phyloP scores from a whole-genome alignment of 1,140 invertebrate species.

The honey bee (Apis mellifera) region DNA sequence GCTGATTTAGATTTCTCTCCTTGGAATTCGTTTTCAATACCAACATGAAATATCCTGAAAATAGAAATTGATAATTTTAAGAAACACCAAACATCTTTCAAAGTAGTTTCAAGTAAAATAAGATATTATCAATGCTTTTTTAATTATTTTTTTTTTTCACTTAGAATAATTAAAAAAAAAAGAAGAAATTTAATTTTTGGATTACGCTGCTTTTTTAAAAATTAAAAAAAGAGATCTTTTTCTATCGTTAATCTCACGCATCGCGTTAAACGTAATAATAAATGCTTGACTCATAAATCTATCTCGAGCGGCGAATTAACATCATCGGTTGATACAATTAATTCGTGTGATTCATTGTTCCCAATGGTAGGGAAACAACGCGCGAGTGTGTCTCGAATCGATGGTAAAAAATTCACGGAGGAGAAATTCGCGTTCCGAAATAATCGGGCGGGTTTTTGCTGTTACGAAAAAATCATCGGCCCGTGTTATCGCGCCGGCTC shows the following conservation, averaged over 20 bases:
- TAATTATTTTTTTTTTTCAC: too few species aligned
- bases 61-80: too few species aligned
- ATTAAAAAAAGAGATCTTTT: background rate
- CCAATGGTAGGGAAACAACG: too few species aligned
- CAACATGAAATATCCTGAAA: too few species aligned
- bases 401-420: background rate
- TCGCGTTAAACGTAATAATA: background rate
- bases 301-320: conserved; percentile 5
- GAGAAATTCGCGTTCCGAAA: conserved; percentile 42
- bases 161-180: too few species aligned
- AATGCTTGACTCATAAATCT: background rate
- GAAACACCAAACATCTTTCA: too few species aligned
- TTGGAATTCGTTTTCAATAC: too few species aligned
- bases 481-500: conserved; percentile 52
- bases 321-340: conserved; percentile 4
- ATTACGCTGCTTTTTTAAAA: too few species aligned
- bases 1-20: background rate
- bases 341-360: conserved; percentile 23
- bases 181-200: too few species aligned
- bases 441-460: conserved; percentile 16
- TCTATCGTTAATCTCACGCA: background rate
- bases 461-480: conserved; percentile 62
- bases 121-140: too few species aligned
- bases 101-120: too few species aligned
- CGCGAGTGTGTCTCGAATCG: background rate